Conservation (phyloP, 2,113 vertebrate genomes). For the Chroicocephalus ridibundus region DNA sequence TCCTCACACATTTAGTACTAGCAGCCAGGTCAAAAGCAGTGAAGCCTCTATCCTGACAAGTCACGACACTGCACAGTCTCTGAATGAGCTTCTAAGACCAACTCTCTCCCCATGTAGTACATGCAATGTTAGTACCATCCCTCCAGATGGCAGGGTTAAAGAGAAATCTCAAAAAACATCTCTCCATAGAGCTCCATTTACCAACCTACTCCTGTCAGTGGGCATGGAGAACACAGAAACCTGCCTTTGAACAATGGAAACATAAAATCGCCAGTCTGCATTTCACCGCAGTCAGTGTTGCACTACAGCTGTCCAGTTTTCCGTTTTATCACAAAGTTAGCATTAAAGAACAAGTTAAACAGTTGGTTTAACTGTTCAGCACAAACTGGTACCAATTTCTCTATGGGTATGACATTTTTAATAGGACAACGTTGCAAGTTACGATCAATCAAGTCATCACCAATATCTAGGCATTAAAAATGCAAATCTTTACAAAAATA, state of each 20-base stretch:
- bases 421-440: constrained; percentile 78
- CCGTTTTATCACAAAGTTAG: constrained; percentile 4
- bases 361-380: constrained; percentile 60
- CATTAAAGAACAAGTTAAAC: constrained; percentile 58
- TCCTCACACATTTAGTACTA: background rate
- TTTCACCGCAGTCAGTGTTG: constrained; percentile 61
- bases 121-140: constrained; percentile 22
- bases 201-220: constrained; percentile 3
- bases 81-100: background rate
- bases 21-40: constrained; percentile 49
- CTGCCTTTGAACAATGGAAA: constrained; percentile 55
- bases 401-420: constrained; percentile 65
- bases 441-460: constrained; percentile 74
- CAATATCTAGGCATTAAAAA: constrained; percentile 81
- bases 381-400: constrained; percentile 43
- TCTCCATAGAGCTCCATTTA: constrained; percentile 27
- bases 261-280: constrained; percentile 46
- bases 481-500: constrained; percentile 83
- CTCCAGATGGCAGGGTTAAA: constrained; percentile 27
- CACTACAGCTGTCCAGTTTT: constrained; percentile 58
- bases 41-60: constrained; percentile 33
- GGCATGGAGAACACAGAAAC: background rate
- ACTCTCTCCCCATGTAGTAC: background rate
- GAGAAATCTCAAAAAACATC: constrained; percentile 27
- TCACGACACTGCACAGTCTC: background rate